Conservation (phyloP, 2,888 invertebrate genomes). For the Pristionchus entomophagus region DNA sequence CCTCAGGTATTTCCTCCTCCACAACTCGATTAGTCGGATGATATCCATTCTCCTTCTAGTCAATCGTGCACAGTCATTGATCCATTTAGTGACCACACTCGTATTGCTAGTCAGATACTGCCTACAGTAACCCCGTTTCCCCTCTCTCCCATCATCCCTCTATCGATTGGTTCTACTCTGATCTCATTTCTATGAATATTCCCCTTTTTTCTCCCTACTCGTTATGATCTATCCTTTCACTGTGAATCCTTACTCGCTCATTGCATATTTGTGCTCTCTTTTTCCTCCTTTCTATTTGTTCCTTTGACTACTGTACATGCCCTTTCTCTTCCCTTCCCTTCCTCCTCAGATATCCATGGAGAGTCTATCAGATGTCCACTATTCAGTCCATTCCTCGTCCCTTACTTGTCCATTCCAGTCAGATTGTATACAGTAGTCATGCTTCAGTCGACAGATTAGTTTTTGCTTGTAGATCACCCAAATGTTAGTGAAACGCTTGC, state of each 20-base stretch:
- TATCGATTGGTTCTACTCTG: background rate
- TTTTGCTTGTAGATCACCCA: background rate
- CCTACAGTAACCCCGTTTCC: background rate
- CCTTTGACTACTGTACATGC: background rate
- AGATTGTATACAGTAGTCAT: background rate
- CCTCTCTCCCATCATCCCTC: background rate
- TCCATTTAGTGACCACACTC: conserved; percentile 1
- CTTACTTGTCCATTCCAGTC: background rate
- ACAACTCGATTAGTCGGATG: background rate
- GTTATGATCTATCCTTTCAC: background rate
- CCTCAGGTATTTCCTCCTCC: background rate
- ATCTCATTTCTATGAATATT: conserved; percentile 27
- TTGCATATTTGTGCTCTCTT: conserved; percentile 21
- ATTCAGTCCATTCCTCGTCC: background rate
- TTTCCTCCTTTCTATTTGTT: background rate
- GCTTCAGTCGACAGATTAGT: conserved; percentile 8
- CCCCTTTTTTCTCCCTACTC: background rate
- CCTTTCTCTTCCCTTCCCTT: background rate
- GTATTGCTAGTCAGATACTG: conserved; percentile 12
- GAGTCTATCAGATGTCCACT: background rate
- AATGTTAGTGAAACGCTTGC: conserved; percentile 30
- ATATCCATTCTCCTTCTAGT: background rate
- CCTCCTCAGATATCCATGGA: background rate
- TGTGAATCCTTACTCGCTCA: conserved; percentile 20
- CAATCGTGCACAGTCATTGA: background rate